A percentile compares a stretch with the other conserved stretches of the same genome.
These are phyloP conservation scores for Anableps anableps DNA, from an alignment of 2,797 vertebrate species.

Conservation along the genomic window DNA sequence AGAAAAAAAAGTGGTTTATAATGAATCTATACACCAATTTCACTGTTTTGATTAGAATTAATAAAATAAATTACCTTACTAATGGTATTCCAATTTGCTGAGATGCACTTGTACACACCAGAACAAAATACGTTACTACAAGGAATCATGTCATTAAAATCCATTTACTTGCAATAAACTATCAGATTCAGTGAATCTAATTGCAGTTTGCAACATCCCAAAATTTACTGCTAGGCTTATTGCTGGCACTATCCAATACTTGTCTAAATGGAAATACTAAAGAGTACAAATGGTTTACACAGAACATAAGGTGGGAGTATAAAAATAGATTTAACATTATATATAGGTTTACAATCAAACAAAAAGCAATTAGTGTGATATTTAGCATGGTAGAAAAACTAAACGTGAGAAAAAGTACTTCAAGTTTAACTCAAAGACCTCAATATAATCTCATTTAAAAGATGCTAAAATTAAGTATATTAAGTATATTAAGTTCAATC, in stretches of 20 bases:
- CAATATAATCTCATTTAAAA: not conserved
- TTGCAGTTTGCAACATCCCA: not conserved
- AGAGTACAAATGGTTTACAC: not conserved
- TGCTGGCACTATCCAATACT: not conserved
- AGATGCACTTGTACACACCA: not conserved
- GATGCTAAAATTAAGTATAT: not conserved
- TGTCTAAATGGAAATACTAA: not conserved
- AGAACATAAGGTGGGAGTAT: constrained; percentile 2
- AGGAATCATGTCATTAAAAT: not conserved
- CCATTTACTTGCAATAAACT: not conserved
- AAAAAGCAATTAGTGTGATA: not conserved
- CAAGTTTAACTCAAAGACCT: not conserved
- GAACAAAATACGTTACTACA: not conserved
- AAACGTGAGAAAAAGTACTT: not conserved
- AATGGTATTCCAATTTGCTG: not conserved
- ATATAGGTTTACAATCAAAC: not conserved
- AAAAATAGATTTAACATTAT: constrained; percentile 49
- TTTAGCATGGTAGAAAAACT: not conserved
- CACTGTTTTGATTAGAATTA: not conserved
- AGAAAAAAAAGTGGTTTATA: not conserved
- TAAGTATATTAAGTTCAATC: no score
- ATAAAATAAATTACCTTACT: not conserved
- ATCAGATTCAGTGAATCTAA: not conserved
- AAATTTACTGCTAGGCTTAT: not conserved
- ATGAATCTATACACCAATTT: not conserved